phyloP scores from a whole-genome alignment of 2,888 invertebrate species.

The Phlogophora meticulosa region DNA sequence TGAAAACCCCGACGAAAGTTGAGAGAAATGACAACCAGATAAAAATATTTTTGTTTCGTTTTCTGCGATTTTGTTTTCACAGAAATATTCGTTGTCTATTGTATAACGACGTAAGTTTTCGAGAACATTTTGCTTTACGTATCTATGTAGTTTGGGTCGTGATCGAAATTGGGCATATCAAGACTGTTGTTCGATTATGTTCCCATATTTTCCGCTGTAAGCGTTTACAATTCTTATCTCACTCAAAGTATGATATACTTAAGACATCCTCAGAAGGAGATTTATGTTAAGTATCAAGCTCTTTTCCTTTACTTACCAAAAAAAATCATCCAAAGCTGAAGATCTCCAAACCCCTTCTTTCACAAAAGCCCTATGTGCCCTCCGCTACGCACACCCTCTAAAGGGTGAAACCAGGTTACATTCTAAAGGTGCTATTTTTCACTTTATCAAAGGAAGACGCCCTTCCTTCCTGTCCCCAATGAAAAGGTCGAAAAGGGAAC shows the following conservation, averaged over 20 bases:
- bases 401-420: constrained; percentile 79
- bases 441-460: constrained; percentile 87
- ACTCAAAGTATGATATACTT: constrained; percentile 3
- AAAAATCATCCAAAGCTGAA: constrained; percentile 63
- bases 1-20: constrained; percentile 40
- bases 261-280: not conserved
- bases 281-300: constrained; percentile 10
- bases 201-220: not conserved
- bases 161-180: not conserved
- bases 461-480: constrained; percentile 84
- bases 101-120: not conserved
- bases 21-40: constrained; percentile 43
- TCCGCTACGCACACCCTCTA: constrained; percentile 69
- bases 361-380: constrained; percentile 72
- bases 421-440: constrained; percentile 87
- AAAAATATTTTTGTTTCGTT: constrained; percentile 34
- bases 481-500: constrained; percentile 85
- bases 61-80: constrained; percentile 5
- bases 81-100: constrained; percentile 10
- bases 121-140: not conserved
- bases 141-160: constrained; percentile 4
- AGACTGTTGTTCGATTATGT: not conserved
- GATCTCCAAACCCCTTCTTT: constrained; percentile 69
- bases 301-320: constrained; percentile 26
- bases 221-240: constrained; percentile 1